Evolutionary conservation across 2,888 invertebrate species (phyloP).

Genomic region (Sarcophaga subvicina): DNA sequence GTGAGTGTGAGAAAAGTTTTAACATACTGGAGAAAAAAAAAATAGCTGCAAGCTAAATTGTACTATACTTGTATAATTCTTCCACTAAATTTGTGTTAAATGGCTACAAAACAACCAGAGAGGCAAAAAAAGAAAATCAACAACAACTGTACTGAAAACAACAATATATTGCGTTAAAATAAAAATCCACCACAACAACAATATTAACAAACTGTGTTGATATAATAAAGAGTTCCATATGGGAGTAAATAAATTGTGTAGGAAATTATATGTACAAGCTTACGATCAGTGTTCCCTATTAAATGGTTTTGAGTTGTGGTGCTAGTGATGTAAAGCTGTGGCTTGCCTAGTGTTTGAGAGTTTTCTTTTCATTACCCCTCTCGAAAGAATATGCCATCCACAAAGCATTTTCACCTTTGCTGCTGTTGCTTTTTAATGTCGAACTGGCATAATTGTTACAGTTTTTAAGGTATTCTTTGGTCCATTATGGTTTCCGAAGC

Average conservation of each 20-base stretch:
- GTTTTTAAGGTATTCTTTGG: no score
- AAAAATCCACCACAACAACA: not conserved
- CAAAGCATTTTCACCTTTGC: no score
- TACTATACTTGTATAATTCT: slow-evolving; percentile 40
- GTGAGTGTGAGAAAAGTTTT: slow-evolving; percentile 25
- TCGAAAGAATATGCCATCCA: no score
- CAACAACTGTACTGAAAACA: not conserved
- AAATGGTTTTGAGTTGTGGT: no score
- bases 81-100: slow-evolving; percentile 61
- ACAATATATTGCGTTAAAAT: slow-evolving; percentile 5
- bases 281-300: not conserved
- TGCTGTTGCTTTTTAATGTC: no score
- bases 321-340: no score
- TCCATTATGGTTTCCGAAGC: no score
- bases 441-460: no score
- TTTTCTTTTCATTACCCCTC: no score
- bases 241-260: not conserved
- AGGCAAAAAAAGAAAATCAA: not conserved
- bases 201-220: not conserved
- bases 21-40: slow-evolving; percentile 6
- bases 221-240: not conserved
- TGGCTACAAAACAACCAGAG: slow-evolving; percentile 14
- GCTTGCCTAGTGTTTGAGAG: no score
- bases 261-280: not conserved
- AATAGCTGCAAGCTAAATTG: slow-evolving; percentile 49